Conservation (phyloP, 2,797 vertebrate genomes). For the Paramormyrops hopkinsi region DNA sequence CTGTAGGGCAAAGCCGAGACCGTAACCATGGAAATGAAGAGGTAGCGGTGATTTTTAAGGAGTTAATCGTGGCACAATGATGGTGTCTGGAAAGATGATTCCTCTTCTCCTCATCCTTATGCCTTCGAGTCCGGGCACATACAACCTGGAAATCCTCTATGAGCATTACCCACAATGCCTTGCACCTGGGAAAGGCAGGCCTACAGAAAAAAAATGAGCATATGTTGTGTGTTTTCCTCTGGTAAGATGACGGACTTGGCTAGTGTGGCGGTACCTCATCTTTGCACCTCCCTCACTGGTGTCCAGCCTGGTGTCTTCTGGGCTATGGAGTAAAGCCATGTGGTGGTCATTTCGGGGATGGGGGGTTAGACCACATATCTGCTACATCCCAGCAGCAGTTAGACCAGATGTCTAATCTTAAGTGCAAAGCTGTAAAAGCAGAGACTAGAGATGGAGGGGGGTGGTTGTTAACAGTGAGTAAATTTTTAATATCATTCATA, state of each 20-base stretch:
- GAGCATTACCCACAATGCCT: background rate
- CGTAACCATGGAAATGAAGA: slow-evolving; percentile 16
- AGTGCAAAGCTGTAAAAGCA: background rate
- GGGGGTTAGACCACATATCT: background rate
- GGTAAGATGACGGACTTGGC: background rate
- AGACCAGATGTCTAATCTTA: background rate
- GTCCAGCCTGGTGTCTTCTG: background rate
- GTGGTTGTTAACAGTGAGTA: background rate
- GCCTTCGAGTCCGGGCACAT: background rate
- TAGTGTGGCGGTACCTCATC: background rate
- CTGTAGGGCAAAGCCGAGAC: background rate
- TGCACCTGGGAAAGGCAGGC: background rate
- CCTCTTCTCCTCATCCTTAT: background rate
- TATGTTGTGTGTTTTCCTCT: background rate
- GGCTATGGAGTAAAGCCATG: background rate
- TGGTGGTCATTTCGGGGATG: background rate
- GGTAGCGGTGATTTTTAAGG: background rate
- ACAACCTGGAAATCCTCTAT: slow-evolving; percentile 1
- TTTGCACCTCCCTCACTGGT: background rate
- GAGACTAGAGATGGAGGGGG: too few relatives aligned
- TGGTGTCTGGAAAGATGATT: slow-evolving; percentile 11
- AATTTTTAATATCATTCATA: slow-evolving; percentile 5
- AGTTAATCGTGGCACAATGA: slow-evolving; percentile 6
- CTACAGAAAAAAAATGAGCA: background rate
- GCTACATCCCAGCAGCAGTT: background rate